Evolutionary conservation across 2,797 vertebrate species (phyloP), one percentile per base, ranked within the genome.

Genomic region (Tiaroga cobitis): DNA sequence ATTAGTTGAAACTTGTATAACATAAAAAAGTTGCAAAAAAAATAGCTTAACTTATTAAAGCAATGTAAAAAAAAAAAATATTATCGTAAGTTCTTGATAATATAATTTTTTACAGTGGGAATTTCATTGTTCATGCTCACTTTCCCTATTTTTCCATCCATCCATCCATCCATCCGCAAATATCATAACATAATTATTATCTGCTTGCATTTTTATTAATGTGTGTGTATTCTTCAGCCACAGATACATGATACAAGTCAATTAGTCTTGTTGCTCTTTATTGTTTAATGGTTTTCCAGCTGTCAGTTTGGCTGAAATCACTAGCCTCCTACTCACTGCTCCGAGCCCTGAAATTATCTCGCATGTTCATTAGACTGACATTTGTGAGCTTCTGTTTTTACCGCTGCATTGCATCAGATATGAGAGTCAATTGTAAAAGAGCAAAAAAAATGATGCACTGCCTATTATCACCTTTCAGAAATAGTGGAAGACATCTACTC

Each of bases 381-480:
- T 54, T 54, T 51, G 61, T 46, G 43, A 19, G 43, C 68, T 73
- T 26, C 21, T 56, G 11, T 67, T 51, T 74, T 78, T 85, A 73
- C 54, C 10, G 5, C 19, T 19, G 13, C 18, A 37, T 82, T 82
- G 79, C 73, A 67, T 81, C 73, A 81, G 78, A 67, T 54, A 72
- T 61, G 10, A 63, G 7, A 43, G 16, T 29, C 41, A 63, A 51
- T 39, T 32, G 70, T 18, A 70, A 82, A 75, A 78, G 65, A 72
- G 13, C 18, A 70, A 49, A 63, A 43, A 32, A 43, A 37, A 68
- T 0, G 1, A 26, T 37, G 18, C 24, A 24, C 63, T 46, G 39
- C n/a, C 56, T 80, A 32, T 84, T 76, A 83, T 83, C 43, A 26
- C 54, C 18, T 56, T 29, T 70, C 68, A 81, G 41, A 85, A 65